Conservation (phyloP, 2,888 invertebrate genomes). For the Linnaemya tessellans region DNA sequence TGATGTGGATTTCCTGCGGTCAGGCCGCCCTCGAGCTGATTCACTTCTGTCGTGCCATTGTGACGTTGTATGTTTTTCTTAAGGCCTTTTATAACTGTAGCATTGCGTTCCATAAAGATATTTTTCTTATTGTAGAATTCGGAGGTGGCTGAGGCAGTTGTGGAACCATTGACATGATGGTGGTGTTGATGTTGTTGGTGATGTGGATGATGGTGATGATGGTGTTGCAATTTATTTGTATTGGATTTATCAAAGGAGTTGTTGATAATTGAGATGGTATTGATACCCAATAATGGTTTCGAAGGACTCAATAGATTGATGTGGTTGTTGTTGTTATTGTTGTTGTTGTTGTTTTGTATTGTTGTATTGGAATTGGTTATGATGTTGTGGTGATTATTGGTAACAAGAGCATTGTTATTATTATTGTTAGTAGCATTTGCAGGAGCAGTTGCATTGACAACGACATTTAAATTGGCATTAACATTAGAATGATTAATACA, state of each 20-base stretch:
- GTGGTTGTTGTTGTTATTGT: slow-evolving; percentile 76
- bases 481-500: slow-evolving; percentile 59
- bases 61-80: slow-evolving; percentile 80
- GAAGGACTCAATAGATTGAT: slow-evolving; percentile 79
- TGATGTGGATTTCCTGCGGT: slow-evolving; percentile 26
- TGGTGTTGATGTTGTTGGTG: slow-evolving; percentile 39
- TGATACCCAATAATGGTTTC: slow-evolving; percentile 78
- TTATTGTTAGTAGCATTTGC: slow-evolving; percentile 75
- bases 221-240: slow-evolving; percentile 68
- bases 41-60: slow-evolving; percentile 56
- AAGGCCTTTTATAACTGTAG: slow-evolving; percentile 81
- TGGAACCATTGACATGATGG: slow-evolving; percentile 59
- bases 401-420: slow-evolving; percentile 72
- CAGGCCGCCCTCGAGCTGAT: background rate
- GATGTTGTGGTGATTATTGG: slow-evolving; percentile 68
- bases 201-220: slow-evolving; percentile 19
- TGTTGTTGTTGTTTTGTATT: slow-evolving; percentile 74
- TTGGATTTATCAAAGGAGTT: slow-evolving; percentile 79
- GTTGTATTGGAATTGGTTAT: slow-evolving; percentile 63
- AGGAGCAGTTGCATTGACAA: slow-evolving; percentile 63
- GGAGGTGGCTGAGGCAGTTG: slow-evolving; percentile 9
- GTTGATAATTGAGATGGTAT: slow-evolving; percentile 79
- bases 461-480: slow-evolving; percentile 65
- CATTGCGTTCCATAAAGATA: slow-evolving; percentile 80
- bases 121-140: slow-evolving; percentile 83